Evolutionary conservation across 1,140 invertebrate species (phyloP), one percentile per base, ranked within the genome.

Genomic region (Galleria mellonella): DNA sequence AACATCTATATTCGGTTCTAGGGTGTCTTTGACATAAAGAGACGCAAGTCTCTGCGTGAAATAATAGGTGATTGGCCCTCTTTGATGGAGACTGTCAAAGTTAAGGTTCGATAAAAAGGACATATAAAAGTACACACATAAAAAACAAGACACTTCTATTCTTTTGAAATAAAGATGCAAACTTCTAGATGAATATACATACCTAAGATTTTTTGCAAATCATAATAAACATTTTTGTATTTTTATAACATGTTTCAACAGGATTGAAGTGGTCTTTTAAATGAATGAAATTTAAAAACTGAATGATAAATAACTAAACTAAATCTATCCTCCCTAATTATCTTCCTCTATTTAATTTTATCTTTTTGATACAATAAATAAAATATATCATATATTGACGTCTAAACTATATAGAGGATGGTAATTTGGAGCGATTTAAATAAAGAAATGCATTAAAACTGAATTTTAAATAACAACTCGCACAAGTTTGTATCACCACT

Each of bases 21-120:
- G 90, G 89, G 89, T 66, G 83, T 90, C 74, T 90, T 88, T 89
- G 82, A 89, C 71, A 90, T 89, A 79, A 86, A 88, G 79, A 89
- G 90, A 86, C 89, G 88, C 54, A 86, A 89, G 83, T 89, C 89
- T 76, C 84, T 90, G 47, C 78, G 85, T 56, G 89, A 91, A 83
- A 70, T 90, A 76, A 89, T 90, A 78, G 84, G 83, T 59, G 89
- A 90, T 87, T 91, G 89, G 89, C 90, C 89, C 62, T 86, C 60
- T 62, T 87, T 91, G 82, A 79, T 88, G 73, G 86, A 88, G 72
- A 72, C 86, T 82, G 86, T 87, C 62, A 89, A 88, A 86, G 76
- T 84, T 76, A 89, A 90, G 89, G 89, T 90, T 89, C 88, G 89
- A 78, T 86, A 70, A 83, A 79, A 78, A 65, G 67, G 67, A 71